phyloP scores from a whole-genome alignment of 2,888 invertebrate species.

The Hirtodrosophila histrioides region DNA sequence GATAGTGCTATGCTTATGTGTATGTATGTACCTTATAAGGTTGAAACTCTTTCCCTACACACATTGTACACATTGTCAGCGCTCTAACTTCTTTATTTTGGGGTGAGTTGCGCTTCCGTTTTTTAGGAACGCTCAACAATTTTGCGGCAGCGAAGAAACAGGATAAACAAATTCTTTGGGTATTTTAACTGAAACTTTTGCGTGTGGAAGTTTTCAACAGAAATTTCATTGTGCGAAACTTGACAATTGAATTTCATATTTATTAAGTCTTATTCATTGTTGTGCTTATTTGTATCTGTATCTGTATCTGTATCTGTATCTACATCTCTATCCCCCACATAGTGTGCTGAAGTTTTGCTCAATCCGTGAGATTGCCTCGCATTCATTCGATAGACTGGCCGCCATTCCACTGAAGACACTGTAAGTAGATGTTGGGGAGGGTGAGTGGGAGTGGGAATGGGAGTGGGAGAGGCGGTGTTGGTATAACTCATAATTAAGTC shows the following conservation, averaged over 20 bases:
- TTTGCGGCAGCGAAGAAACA: background rate
- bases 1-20: no score
- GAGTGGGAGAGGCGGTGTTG: background rate
- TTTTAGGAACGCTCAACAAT: no score
- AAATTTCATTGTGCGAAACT: constrained; percentile 33
- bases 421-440: constrained; percentile 62
- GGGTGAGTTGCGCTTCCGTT: no score
- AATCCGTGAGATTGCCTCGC: constrained; percentile 80
- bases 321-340: constrained; percentile 14
- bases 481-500: constrained; percentile 71
- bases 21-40: no score
- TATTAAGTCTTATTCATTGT: constrained; percentile 47
- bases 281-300: constrained; percentile 4
- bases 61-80: no score
- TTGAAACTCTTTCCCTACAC: no score
- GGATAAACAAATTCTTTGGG: constrained; percentile 4
- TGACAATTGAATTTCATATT: constrained; percentile 63
- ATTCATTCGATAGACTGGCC: constrained; percentile 82
- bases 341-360: constrained; percentile 85
- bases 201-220: constrained; percentile 5
- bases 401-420: constrained; percentile 79
- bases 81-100: no score
- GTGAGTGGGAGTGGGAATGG: no score
- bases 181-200: constrained; percentile 3
- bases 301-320: constrained; percentile 4